Percentiles rank a stretch among this genome's conserved stretches.
These are phyloP conservation scores for Odontothrips loti DNA, from an alignment of 2,888 invertebrate species.

Conservation along the genomic window DNA sequence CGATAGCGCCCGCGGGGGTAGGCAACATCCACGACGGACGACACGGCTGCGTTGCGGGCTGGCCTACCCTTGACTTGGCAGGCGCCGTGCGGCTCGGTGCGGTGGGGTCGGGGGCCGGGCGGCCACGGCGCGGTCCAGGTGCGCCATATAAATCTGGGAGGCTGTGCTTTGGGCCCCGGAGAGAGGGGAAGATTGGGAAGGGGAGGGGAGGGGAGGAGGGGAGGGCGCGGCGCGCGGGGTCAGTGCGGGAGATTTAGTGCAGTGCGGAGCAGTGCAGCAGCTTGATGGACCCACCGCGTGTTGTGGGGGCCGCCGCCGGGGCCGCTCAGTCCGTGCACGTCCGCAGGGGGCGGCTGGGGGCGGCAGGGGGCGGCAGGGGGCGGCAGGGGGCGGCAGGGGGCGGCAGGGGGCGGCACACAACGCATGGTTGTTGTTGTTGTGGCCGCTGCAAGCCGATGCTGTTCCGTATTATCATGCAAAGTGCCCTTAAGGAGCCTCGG, in stretches of 20 bases:
- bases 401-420: not conserved
- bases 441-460: too few relatives aligned
- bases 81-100: not conserved
- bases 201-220: not conserved
- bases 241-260: slow-evolving; percentile 15
- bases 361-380: not conserved
- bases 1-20: not conserved
- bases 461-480: too few relatives aligned
- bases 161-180: not conserved
- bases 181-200: not conserved
- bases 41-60: not conserved
- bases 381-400: not conserved
- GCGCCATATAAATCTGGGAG: slow-evolving; percentile 16
- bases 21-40: not conserved
- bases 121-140: not conserved
- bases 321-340: slow-evolving; percentile 6
- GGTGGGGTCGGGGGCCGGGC: not conserved
- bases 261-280: slow-evolving; percentile 18
- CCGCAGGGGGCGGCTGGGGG: not conserved
- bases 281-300: slow-evolving; percentile 9
- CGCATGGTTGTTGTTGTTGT: too few relatives aligned
- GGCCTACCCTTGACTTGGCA: not conserved
- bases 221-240: not conserved
- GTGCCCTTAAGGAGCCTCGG: too few relatives aligned
- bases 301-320: not conserved